Conservation (phyloP, 1,140 invertebrate species). For the Scylla paramamosain region DNA sequence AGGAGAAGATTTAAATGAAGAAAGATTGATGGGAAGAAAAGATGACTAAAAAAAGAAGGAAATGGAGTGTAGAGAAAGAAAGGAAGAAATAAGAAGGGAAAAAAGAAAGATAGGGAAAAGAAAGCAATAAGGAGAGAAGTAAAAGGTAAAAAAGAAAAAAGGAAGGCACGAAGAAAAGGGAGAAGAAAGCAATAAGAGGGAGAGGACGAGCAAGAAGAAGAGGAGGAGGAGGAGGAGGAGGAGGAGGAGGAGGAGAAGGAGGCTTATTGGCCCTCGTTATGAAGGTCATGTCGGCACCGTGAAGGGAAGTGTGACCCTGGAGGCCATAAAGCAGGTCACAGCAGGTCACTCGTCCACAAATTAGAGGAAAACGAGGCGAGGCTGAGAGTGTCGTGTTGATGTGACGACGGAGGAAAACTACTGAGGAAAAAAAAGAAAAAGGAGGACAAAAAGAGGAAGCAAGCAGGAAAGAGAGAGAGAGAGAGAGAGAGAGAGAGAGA, state of each 20-base stretch:
- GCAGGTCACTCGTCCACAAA: slow-evolving; percentile 10
- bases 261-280: slow-evolving; percentile 1
- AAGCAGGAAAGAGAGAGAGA: not conserved
- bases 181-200: slow-evolving; percentile 6
- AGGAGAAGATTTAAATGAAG: too few species aligned
- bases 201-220: not conserved
- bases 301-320: not conserved
- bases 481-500: not conserved
- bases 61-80: not conserved
- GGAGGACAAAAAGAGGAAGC: not conserved
- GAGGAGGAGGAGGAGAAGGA: not conserved
- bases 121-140: not conserved
- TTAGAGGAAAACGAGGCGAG: not conserved
- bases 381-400: not conserved
- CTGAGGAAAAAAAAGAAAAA: not conserved
- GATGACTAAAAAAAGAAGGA: not conserved
- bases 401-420: not conserved
- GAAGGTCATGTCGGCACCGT: not conserved
- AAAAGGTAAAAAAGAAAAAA: not conserved
- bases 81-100: not conserved
- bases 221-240: not conserved
- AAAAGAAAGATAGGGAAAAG: not conserved
- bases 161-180: not conserved
- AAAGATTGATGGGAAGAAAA: not conserved
- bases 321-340: slow-evolving; percentile 11